These are phyloP conservation scores for Meteorus colon DNA, from an alignment of 2,888 invertebrate species.

Conservation along the genomic window DNA sequence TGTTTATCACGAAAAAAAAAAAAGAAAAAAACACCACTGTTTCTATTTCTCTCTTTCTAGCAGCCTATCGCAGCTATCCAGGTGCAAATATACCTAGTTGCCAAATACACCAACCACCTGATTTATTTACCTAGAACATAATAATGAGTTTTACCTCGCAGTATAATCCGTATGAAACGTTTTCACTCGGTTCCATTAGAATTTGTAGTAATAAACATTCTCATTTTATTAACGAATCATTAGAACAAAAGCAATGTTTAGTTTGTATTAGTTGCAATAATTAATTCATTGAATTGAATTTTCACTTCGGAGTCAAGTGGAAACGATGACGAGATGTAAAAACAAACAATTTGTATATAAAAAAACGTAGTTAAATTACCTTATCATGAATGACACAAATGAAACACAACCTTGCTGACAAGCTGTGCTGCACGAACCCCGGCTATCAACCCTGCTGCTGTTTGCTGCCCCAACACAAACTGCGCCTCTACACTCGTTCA, in stretches of 20 bases:
- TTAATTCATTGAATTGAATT: conserved; percentile 11
- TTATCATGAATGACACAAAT: conserved; percentile 68
- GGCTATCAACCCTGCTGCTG: conserved; percentile 73
- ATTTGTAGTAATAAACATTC: conserved; percentile 24
- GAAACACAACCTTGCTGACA: conserved; percentile 73
- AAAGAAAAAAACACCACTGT: conserved; percentile 68
- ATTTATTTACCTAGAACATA: conserved; percentile 56
- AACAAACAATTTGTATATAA: conserved; percentile 58
- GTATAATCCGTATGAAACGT: conserved; percentile 40
- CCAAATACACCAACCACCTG: conserved; percentile 71
- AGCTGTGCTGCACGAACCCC: conserved; percentile 74
- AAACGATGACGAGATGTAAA: conserved; percentile 57
- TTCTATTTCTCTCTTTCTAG: conserved; percentile 73
- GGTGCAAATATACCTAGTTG: conserved; percentile 70
- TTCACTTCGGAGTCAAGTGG: conserved; percentile 49
- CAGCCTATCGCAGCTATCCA: conserved; percentile 74
- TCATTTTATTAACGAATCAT: conserved; percentile 16
- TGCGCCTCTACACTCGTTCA: conserved; percentile 64
- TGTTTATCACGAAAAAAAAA: conserved; percentile 69
- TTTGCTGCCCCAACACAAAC: conserved; percentile 69
- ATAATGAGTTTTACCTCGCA: conserved; percentile 36
- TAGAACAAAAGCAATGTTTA: conserved; percentile 24
- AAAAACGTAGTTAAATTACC: conserved; percentile 63
- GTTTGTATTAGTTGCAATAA: not conserved
- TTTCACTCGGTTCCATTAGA: conserved; percentile 40